These are phyloP conservation scores for Falco biarmicus DNA, from an alignment of 2,797 vertebrate genomes.

Conservation along the genomic window DNA sequence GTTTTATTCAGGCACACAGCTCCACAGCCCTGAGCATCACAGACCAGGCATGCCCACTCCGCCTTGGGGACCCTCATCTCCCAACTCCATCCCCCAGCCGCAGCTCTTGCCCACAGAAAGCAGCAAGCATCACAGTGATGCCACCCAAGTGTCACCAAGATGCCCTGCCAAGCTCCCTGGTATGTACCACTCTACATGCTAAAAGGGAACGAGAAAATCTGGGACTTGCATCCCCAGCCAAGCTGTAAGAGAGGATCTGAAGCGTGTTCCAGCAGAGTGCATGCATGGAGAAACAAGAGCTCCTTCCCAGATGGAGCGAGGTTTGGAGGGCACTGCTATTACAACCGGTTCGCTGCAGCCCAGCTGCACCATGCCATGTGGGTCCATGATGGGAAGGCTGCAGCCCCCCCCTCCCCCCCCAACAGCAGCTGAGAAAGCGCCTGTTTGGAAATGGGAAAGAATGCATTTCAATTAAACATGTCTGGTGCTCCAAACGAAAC, in stretches of 20 bases:
- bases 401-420: background rate
- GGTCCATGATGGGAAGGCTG: background rate
- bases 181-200: rapidly evolving
- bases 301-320: background rate
- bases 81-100: background rate
- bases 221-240: rapidly evolving
- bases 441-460: slow-evolving; percentile 22
- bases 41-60: background rate
- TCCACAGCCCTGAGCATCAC: background rate
- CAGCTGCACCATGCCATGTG: rapidly evolving
- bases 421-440: slow-evolving; percentile 30
- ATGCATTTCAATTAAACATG: slow-evolving; percentile 72
- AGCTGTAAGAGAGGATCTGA: background rate
- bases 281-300: rapidly evolving
- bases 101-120: background rate
- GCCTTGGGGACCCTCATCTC: background rate
- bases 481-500: slow-evolving; percentile 55
- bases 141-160: background rate
- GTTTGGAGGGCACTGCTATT: background rate
- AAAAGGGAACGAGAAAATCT: background rate
- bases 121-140: background rate
- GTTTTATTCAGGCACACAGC: background rate
- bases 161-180: rapidly evolving
- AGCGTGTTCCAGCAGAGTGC: rapidly evolving
- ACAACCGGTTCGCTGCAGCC: background rate